Evolutionary conservation across 2,888 invertebrate genomes (phyloP), one percentile per base, ranked within the genome.

Genomic region (Leptinotarsa rubiginosa): DNA sequence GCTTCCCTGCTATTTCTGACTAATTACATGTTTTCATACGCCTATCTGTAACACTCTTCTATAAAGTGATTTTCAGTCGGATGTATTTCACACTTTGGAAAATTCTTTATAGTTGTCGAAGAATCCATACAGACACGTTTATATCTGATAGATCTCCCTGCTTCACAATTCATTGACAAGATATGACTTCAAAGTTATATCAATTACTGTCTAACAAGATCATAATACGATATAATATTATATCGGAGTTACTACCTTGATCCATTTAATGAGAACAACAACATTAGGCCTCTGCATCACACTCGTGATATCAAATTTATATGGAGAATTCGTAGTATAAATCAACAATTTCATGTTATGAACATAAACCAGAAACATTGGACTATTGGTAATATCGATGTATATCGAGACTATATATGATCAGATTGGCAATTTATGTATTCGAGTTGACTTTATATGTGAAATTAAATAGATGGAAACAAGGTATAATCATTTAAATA

Each of bases 391-490:
- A 64, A 69, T 75, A 78, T 76, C 76, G 75, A 78, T 76, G 74
- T 74, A 66, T 68, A 71, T 71, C 75, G 47, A 47, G 52, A 13
- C 75, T 73, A 75, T 77, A 75, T 77, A 75, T 73, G 77, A 62
- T 74, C 69, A 49, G 65, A 64, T 74, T 74, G 75, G 70, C 75
- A 76, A 78, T 76, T 78, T 78, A 78, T 78, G 73, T 71, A 76
- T 71, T 66, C 64, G 56, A 65, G 62, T 72, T 74, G 74, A 76
- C 67, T 78, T 76, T 78, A 76, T 76, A 78, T 76, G 77, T 78
- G 76, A 76, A 78, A 78, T 76, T 69, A 72, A 72, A 72, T 72
- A 52, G 66, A 76, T 74, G 66, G 66, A 70, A 73, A 73, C 74
- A 65, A 69, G 77, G 73, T 75, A 62, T 56, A 71, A 69, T 73